These are phyloP conservation scores for Pseudomyrmex pallidus DNA, from an alignment of 1,140 invertebrate genomes.

Conservation along the genomic window DNA sequence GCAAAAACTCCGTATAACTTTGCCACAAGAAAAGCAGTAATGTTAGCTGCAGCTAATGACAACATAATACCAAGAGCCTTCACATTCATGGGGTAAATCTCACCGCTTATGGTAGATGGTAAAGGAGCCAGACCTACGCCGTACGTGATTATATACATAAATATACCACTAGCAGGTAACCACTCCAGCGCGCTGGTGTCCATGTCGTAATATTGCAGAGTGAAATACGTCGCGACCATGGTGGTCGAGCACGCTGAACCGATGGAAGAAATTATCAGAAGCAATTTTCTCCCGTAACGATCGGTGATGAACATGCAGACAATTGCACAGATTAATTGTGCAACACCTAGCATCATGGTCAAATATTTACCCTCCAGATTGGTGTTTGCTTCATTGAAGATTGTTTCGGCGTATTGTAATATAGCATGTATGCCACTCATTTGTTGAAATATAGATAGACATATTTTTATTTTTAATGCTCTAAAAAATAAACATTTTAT, in stretches of 20 bases:
- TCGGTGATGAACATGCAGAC: slow-evolving; percentile 88
- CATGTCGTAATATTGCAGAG: slow-evolving; percentile 82
- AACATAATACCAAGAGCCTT: slow-evolving; percentile 88
- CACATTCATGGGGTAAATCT: slow-evolving; percentile 89
- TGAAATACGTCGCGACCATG: slow-evolving; percentile 85
- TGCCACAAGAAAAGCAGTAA: slow-evolving; percentile 87
- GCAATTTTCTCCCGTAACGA: slow-evolving; percentile 87
- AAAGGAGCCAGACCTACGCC: slow-evolving; percentile 88
- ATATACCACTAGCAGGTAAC: slow-evolving; percentile 87
- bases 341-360: slow-evolving; percentile 88
- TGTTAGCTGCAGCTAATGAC: slow-evolving; percentile 88
- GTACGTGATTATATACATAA: slow-evolving; percentile 88
- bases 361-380: slow-evolving; percentile 83
- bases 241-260: slow-evolving; percentile 84
- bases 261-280: slow-evolving; percentile 87
- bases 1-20: slow-evolving; percentile 88
- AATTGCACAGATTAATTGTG: slow-evolving; percentile 87
- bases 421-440: slow-evolving; percentile 90
- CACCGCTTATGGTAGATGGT: slow-evolving; percentile 89
- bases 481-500: slow-evolving; percentile 33
- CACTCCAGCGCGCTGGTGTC: slow-evolving; percentile 83
- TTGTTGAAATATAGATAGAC: slow-evolving; percentile 89
- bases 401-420: slow-evolving; percentile 89
- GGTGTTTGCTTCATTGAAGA: slow-evolving; percentile 87
- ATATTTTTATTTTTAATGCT: slow-evolving; percentile 87